These are phyloP conservation scores for Schizotus pectinicornis DNA, from an alignment of 2,888 invertebrate species.

Conservation along the genomic window DNA sequence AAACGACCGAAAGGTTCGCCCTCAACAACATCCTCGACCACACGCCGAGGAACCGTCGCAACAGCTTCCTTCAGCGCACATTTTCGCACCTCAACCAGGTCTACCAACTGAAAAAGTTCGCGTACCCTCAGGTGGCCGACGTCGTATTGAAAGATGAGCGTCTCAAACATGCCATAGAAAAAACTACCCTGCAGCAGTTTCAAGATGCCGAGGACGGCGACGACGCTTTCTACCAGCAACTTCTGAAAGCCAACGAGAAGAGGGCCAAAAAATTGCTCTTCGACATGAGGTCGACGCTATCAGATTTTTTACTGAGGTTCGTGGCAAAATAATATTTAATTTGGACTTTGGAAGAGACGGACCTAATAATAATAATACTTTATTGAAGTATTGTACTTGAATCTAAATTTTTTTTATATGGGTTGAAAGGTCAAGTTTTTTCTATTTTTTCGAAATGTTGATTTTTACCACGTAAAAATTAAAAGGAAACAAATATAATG, in stretches of 20 bases:
- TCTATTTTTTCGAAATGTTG: too few species aligned
- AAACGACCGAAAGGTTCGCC: slow-evolving; percentile 59
- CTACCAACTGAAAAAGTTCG: slow-evolving; percentile 68
- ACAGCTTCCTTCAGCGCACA: slow-evolving; percentile 65
- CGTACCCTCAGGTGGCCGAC: slow-evolving; percentile 71
- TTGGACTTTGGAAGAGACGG: too few species aligned
- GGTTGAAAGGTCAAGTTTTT: not conserved
- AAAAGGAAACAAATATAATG: too few species aligned
- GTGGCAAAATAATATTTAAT: slow-evolving; percentile 40
- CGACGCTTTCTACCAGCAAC: slow-evolving; percentile 59
- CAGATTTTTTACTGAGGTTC: slow-evolving; percentile 68
- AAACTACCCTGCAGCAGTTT: slow-evolving; percentile 65
- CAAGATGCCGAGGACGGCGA: slow-evolving; percentile 49
- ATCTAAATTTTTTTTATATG: not conserved
- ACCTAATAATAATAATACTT: too few species aligned
- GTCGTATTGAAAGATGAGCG: slow-evolving; percentile 71
- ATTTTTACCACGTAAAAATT: too few species aligned
- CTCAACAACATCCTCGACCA: slow-evolving; percentile 67
- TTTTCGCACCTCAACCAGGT: slow-evolving; percentile 73
- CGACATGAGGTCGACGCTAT: slow-evolving; percentile 83
- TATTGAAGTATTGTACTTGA: too few species aligned
- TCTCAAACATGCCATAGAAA: slow-evolving; percentile 73
- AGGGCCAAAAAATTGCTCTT: slow-evolving; percentile 72
- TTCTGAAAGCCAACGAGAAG: slow-evolving; percentile 67
- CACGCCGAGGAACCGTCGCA: slow-evolving; percentile 62